These are phyloP conservation scores for Ochlodes sylvanus DNA, from an alignment of 2,888 invertebrate species.

Conservation along the genomic window DNA sequence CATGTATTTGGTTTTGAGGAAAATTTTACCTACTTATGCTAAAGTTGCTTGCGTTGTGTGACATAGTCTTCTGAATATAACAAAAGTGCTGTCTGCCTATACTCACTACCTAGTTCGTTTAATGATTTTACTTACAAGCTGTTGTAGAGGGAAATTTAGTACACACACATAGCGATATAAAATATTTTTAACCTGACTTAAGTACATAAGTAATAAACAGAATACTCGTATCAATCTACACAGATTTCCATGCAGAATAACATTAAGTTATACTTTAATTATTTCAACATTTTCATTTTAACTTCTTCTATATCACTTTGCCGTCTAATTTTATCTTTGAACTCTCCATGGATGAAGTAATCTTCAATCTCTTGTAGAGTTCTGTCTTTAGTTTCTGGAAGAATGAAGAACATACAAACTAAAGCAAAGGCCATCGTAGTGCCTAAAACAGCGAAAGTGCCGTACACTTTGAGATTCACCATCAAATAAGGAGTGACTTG, in stretches of 20 bases:
- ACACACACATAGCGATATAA: no score
- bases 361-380: constrained; percentile 56
- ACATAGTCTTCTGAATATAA: no score
- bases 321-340: constrained; percentile 41
- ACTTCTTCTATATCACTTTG: constrained; percentile 50
- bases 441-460: constrained; percentile 64
- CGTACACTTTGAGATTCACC: constrained; percentile 55
- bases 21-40: no score
- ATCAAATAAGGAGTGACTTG: constrained; percentile 60
- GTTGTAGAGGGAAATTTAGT: no score
- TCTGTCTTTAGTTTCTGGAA: constrained; percentile 56
- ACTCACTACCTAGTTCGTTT: no score
- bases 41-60: no score
- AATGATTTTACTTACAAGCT: no score
- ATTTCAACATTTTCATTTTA: constrained; percentile 43
- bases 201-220: no score
- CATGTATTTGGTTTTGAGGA: neutral
- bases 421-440: constrained; percentile 47
- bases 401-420: constrained; percentile 46
- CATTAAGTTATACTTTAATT: neutral
- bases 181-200: no score
- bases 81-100: no score
- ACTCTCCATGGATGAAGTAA: constrained; percentile 54
- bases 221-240: no score
- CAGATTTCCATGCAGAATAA: no score